These are phyloP conservation scores for Epinephelus moara DNA, from an alignment of 2,113 vertebrate species.

Conservation along the genomic window DNA sequence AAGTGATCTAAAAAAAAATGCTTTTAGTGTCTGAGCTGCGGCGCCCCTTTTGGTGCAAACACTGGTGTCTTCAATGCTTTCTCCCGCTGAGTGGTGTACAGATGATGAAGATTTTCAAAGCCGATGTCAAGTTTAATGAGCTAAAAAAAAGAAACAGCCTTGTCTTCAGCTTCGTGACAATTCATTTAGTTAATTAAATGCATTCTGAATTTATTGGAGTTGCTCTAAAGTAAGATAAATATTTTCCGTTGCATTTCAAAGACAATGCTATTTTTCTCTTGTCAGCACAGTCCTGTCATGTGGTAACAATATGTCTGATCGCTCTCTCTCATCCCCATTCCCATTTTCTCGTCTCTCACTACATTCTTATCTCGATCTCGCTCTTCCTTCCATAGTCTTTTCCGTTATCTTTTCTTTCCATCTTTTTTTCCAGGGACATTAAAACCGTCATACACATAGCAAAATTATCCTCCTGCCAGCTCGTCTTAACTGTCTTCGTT, in stretches of 20 bases:
- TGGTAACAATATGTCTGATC: not conserved
- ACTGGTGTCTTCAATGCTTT: not conserved
- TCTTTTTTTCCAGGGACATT: not conserved
- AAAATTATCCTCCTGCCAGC: not conserved
- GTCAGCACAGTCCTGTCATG: not conserved
- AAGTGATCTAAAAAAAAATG: not conserved
- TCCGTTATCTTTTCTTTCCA: not conserved
- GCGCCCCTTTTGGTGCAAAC: not conserved
- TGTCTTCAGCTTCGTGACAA: not conserved
- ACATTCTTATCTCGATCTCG: not conserved
- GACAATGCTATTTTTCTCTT: not conserved
- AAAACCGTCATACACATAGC: not conserved
- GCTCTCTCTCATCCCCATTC: not conserved
- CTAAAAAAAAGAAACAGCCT: no score
- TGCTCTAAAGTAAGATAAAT: no score
- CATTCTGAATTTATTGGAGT: not conserved
- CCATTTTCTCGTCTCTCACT: not conserved
- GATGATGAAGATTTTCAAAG: not conserved
- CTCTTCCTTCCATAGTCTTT: not conserved
- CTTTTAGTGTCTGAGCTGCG: not conserved
- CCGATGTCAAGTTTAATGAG: not conserved
- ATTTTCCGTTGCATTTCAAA: not conserved
- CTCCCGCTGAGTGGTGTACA: not conserved
- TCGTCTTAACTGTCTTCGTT: slow-evolving; percentile 2
- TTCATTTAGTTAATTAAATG: not conserved